Evolutionary conservation across 2,888 invertebrate species (phyloP).

Genomic region (Callyntrura guangdongensis): DNA sequence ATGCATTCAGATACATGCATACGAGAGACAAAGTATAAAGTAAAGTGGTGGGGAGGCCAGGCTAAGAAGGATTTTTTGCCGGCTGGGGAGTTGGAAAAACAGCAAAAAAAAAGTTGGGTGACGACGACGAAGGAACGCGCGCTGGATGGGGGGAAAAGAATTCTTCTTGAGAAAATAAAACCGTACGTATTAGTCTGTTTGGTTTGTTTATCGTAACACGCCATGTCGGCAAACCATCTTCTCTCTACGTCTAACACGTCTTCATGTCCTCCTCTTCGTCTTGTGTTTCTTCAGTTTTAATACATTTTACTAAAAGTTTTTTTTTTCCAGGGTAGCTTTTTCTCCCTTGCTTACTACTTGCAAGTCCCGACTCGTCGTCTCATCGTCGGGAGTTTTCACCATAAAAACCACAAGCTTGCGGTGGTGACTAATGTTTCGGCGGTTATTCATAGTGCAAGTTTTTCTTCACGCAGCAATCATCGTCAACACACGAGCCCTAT

Average conservation of each 20-base stretch:
- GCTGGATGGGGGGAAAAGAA: not conserved
- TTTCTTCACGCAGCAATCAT: constrained; percentile 22
- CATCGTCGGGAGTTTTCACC: constrained; percentile 59
- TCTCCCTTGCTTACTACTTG: not conserved
- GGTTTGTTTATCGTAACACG: constrained; percentile 33
- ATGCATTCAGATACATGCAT: not conserved
- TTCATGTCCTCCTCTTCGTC: not conserved
- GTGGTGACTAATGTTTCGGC: constrained; percentile 71
- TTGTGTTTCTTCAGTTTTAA: constrained; percentile 31
- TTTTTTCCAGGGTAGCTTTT: constrained; percentile 32
- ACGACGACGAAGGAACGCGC: not conserved
- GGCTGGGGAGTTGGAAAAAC: constrained; percentile 5
- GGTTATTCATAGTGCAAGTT: constrained; percentile 66
- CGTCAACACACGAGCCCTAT: not conserved
- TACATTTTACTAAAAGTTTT: constrained; percentile 48
- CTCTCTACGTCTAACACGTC: not conserved
- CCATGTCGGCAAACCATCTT: not conserved
- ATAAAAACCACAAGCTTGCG: constrained; percentile 74
- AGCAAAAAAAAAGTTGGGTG: constrained; percentile 13
- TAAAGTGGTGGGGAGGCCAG: constrained; percentile 59
- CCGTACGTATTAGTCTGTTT: not conserved
- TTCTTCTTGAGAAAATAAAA: constrained; percentile 23
- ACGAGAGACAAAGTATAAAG: constrained; percentile 1
- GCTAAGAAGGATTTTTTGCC: constrained; percentile 39
- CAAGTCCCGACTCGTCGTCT: constrained; percentile 14